Evolutionary conservation across 2,113 vertebrate species (phyloP), one percentile per base, ranked within the genome.

Genomic region (Dascyllus trimaculatus): DNA sequence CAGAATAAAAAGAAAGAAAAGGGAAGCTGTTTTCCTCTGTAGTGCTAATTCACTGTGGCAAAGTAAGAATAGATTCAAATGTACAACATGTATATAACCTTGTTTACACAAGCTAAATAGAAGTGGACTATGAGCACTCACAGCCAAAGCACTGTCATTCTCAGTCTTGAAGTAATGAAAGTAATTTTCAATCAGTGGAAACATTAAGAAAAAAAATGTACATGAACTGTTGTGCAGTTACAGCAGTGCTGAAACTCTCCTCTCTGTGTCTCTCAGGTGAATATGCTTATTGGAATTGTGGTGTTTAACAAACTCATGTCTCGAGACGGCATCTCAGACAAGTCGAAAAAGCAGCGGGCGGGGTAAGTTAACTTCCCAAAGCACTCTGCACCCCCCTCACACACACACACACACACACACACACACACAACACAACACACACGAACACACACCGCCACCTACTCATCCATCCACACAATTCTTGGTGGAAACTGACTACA

Each of bases 221-320:
- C 9, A 40, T 29, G 5, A 40, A 40, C 38, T 40, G 38, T 40
- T 40, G 11, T 40, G 38, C 38, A 40, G 38, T 40, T 13, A 40
- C 38, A 13, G 13, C 38, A 13, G 38, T 40, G n/a, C 68, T 77
- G 24, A 59, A 54, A 32, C 49, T 11, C 53, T 71, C 48, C 71
- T 45, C 17, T 48, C 11, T 54, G 4, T 45, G 19, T 91, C 43
- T 74, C 75, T 53, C 92, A 99, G 98, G 97, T 99, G 88, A 99
- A 99, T 87, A 99, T 99, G 98, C 95, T 99, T 61, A 98, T 99
- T 1, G 98, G 98, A 69, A 99, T 99, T 65, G 97, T 99, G 63
- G 97, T 99, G 58, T 99, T 99, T 93, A 99, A 99, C 94, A 99
- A 99, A 92, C 97, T 99, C 86, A 98, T 99, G 98, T 96, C 98